Percentiles rank a stretch among this genome's conserved stretches.
Conservation (phyloP, 2,113 vertebrate species). For the Mastomys coucha region DNA sequence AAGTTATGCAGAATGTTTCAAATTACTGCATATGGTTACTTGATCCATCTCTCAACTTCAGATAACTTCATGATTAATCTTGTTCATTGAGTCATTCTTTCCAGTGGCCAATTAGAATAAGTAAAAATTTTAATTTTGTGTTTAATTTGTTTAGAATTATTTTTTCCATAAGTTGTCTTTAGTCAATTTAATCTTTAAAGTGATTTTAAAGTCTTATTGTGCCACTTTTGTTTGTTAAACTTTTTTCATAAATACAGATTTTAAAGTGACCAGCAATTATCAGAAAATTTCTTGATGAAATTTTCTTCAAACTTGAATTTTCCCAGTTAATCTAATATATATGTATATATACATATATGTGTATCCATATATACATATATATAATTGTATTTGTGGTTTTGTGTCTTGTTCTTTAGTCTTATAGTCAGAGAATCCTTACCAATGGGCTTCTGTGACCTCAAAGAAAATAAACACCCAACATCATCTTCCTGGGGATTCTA, state of each 20-base stretch:
- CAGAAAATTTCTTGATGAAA: neutral
- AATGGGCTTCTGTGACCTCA: neutral
- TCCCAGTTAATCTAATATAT: neutral
- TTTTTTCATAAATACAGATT: neutral
- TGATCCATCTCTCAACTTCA: slow-evolving; percentile 5
- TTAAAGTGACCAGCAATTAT: neutral
- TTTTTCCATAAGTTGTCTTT: slow-evolving; percentile 34
- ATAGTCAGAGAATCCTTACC: neutral
- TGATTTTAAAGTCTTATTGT: neutral
- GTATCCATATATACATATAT: neutral
- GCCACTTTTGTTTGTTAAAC: neutral
- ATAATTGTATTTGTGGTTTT: slow-evolving; percentile 21
- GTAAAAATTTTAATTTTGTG: neutral
- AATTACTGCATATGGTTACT: slow-evolving; percentile 26
- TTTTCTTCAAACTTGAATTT: neutral
- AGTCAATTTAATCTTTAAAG: slow-evolving; percentile 24
- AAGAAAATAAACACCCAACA: neutral
- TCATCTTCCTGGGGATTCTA: neutral
- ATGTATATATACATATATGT: neutral
- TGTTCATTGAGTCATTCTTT: neutral
- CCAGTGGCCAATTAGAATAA: neutral
- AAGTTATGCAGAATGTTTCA: slow-evolving; percentile 45
- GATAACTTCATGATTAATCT: slow-evolving; percentile 17
- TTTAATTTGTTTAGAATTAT: slow-evolving; percentile 17
- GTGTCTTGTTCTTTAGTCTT: neutral